Percentiles rank a stretch among this genome's conserved stretches.
Conservation (phyloP, 2,797 vertebrate species). For the Siniperca obscura region DNA sequence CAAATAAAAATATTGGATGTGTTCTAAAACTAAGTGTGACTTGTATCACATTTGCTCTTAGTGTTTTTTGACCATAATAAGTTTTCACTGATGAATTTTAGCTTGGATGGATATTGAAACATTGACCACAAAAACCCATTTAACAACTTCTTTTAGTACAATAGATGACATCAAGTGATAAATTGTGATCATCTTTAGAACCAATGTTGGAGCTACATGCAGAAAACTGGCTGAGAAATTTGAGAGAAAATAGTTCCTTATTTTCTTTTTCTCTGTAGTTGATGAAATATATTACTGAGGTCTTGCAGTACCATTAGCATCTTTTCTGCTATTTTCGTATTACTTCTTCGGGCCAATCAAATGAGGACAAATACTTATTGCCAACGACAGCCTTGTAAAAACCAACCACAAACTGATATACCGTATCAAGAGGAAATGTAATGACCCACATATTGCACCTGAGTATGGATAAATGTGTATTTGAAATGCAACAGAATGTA, state of each 20-base stretch:
- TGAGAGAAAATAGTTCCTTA: background rate
- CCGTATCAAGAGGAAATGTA: conserved; percentile 6
- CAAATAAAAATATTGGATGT: background rate
- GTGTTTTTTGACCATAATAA: background rate
- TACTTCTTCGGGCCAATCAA: conserved; percentile 1
- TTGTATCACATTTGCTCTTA: conserved; percentile 16
- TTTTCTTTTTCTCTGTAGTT: background rate
- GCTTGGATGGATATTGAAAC: background rate
- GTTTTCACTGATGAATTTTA: background rate
- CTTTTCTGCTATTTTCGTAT: background rate
- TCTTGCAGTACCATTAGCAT: conserved; percentile 4
- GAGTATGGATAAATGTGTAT: conserved; percentile 3
- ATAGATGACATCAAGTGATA: background rate
- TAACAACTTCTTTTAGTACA: background rate
- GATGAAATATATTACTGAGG: background rate
- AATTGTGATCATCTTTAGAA: background rate
- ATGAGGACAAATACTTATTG: conserved; percentile 9
- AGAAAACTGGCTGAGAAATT: background rate
- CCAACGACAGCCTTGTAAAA: conserved; percentile 24
- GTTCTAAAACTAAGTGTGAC: background rate
- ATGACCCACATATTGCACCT: conserved; percentile 39
- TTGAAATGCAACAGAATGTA: conserved; percentile 25
- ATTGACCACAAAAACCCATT: conserved; percentile 21
- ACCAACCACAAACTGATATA: conserved; percentile 39
- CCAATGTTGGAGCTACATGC: background rate